A percentile compares a stretch with the other conserved stretches of the same genome.
Evolutionary conservation across 1,140 invertebrate genomes (phyloP).

Genomic region (Reticulitermes speratus): DNA sequence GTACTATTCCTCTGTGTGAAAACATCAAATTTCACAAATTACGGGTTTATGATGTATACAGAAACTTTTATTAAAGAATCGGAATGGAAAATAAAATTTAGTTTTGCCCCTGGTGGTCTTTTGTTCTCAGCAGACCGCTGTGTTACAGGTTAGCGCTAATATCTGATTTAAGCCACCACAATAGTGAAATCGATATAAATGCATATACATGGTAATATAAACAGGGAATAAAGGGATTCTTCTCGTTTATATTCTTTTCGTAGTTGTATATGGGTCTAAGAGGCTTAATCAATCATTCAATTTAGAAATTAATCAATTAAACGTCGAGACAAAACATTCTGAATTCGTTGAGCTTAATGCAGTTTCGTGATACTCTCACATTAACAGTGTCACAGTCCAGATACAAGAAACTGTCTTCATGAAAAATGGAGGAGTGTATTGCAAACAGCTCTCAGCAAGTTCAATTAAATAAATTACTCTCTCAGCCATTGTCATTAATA

Average conservation of each 20-base stretch:
- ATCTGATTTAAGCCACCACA: not conserved
- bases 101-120: not conserved
- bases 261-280: not conserved
- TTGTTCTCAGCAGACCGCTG: not conserved
- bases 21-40: too few species aligned
- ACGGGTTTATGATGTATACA: not conserved
- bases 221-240: not conserved
- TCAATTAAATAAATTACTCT: too few species aligned
- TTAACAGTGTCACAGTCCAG: not conserved
- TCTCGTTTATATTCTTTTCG: not conserved
- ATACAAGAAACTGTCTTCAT: too few species aligned
- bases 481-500: too few species aligned
- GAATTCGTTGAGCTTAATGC: not conserved
- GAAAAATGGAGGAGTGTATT: too few species aligned
- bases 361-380: not conserved
- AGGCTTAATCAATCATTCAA: not conserved
- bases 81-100: not conserved
- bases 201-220: not conserved
- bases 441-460: too few species aligned
- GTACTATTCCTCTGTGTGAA: too few species aligned
- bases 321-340: not conserved
- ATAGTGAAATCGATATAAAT: not conserved
- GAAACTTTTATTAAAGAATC: constrained; percentile 5
- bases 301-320: not conserved
- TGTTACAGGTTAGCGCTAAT: not conserved